Evolutionary conservation across 2,888 invertebrate genomes (phyloP).

Genomic region (Melolontha melolontha): DNA sequence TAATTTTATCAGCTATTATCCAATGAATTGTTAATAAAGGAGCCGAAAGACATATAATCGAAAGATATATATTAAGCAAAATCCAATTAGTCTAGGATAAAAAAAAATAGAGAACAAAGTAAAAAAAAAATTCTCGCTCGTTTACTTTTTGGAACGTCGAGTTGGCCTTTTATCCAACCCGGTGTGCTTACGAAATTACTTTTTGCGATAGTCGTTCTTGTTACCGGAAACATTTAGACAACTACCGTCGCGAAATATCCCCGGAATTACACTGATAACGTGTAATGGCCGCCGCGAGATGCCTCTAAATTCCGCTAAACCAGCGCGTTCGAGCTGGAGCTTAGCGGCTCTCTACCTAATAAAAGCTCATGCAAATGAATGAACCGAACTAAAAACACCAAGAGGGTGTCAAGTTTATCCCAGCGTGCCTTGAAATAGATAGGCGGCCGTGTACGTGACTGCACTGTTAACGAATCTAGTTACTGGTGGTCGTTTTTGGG

Average conservation of each 20-base stretch:
- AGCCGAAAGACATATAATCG: no score
- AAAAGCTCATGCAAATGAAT: constrained; percentile 63
- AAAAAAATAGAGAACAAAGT: constrained; percentile 12
- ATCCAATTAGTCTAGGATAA: neutral
- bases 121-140: constrained; percentile 27
- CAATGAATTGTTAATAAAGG: no score
- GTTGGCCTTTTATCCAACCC: constrained; percentile 32
- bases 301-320: constrained; percentile 62
- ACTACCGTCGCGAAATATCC: constrained; percentile 59
- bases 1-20: no score
- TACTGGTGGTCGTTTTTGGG: constrained; percentile 34
- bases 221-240: constrained; percentile 60
- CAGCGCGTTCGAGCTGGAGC: constrained; percentile 56
- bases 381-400: constrained; percentile 55
- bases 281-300: constrained; percentile 61
- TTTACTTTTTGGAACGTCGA: constrained; percentile 32
- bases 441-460: constrained; percentile 48
- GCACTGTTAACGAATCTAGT: constrained; percentile 46
- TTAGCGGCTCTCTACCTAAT: constrained; percentile 55
- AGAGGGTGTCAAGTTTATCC: constrained; percentile 55
- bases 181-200: constrained; percentile 53
- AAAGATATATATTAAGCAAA: no score
- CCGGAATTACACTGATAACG: constrained; percentile 62
- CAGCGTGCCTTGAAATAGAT: constrained; percentile 49
- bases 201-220: constrained; percentile 59